phyloP scores from a whole-genome alignment of 2,797 vertebrate genomes.

The Falco concolor region DNA sequence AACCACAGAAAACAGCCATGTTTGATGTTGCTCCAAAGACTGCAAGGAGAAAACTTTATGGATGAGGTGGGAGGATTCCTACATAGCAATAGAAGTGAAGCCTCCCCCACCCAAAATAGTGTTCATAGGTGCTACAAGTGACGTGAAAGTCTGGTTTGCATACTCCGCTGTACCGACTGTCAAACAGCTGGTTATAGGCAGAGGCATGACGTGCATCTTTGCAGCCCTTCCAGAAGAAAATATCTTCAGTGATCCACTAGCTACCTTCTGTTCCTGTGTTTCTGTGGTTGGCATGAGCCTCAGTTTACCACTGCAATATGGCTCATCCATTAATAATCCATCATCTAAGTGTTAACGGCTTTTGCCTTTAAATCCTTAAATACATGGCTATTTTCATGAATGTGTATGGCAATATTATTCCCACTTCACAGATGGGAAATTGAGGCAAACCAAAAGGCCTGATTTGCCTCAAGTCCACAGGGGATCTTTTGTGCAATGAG shows the following conservation, averaged over 20 bases:
- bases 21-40: neutral
- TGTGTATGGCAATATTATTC: neutral
- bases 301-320: neutral
- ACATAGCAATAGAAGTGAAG: neutral
- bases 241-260: neutral
- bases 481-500: neutral
- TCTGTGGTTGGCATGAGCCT: neutral
- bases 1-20: fast-evolving
- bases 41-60: neutral
- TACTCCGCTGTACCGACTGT: neutral
- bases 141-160: neutral
- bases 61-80: neutral
- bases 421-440: neutral
- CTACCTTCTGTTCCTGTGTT: neutral
- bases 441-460: conserved; percentile 17
- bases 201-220: neutral
- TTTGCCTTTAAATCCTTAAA: neutral
- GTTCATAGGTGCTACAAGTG: neutral
- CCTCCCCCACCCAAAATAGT: neutral
- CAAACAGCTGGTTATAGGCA: neutral
- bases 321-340: neutral
- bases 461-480: neutral
- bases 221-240: neutral
- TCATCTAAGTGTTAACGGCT: neutral
- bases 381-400: neutral